phyloP scores from a whole-genome alignment of 2,888 invertebrate species.

The Dastarcus helophoroides region DNA sequence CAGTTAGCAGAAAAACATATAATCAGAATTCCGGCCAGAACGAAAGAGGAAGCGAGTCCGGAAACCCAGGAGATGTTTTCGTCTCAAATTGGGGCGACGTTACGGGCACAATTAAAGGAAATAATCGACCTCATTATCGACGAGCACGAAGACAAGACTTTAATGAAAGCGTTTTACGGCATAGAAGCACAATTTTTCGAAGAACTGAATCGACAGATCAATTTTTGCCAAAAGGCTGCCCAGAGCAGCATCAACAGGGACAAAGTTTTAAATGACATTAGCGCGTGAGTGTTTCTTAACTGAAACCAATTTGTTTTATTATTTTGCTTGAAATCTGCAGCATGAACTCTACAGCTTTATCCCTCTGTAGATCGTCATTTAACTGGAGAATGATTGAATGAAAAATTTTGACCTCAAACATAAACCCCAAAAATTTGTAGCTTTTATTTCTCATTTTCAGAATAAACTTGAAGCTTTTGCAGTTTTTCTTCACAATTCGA shows the following conservation, averaged over 20 bases:
- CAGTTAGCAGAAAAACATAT: conserved; percentile 66
- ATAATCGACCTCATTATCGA: conserved; percentile 59
- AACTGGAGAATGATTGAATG: too few relatives aligned
- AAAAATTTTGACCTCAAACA: conserved; percentile 1
- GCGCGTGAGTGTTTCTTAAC: conserved; percentile 51
- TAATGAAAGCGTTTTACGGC: conserved; percentile 48
- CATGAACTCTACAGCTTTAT: too few relatives aligned
- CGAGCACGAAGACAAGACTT: conserved; percentile 48
- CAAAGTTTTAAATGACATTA: conserved; percentile 53
- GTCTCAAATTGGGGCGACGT: too few relatives aligned
- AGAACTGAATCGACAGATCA: conserved; percentile 60
- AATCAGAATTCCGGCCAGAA: conserved; percentile 44
- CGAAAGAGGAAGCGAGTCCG: too few relatives aligned
- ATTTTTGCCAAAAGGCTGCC: conserved; percentile 59
- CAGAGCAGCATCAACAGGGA: conserved; percentile 60
- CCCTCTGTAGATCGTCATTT: too few relatives aligned
- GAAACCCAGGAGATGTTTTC: too few relatives aligned
- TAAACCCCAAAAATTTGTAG: background rate
- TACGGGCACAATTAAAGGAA: conserved; percentile 55
- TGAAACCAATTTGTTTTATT: too few relatives aligned
- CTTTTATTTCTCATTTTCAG: background rate
- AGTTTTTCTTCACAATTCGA: too few relatives aligned
- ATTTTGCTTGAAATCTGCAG: too few relatives aligned
- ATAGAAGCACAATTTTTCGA: conserved; percentile 52
- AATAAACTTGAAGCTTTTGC: too few relatives aligned